Conservation (phyloP, 35 echinoderm and acorn worm genomes). For the Patiria miniata region DNA sequence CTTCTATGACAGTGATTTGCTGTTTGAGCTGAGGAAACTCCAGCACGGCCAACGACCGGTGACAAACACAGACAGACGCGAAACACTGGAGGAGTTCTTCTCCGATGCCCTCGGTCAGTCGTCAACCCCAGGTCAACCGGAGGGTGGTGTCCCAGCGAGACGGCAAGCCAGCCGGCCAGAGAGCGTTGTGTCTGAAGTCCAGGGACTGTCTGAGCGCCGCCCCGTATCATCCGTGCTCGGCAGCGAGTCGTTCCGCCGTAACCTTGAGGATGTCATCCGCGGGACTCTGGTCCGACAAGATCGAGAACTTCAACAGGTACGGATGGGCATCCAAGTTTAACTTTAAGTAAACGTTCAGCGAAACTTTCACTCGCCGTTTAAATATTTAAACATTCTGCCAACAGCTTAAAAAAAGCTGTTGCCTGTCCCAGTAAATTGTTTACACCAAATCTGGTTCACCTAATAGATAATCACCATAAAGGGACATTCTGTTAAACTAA, state of each 20-base stretch:
- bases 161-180: neutral
- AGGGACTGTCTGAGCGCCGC: conserved; percentile 52
- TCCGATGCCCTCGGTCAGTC: neutral
- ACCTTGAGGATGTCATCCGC: conserved; percentile 74
- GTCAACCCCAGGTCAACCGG: neutral
- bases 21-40: conserved; percentile 48
- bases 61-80: conserved; percentile 39
- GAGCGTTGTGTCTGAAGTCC: conserved; percentile 35
- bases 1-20: conserved; percentile 39
- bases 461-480: too few species aligned
- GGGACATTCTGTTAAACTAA: too few species aligned
- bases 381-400: too few species aligned
- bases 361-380: too few species aligned
- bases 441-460: too few species aligned
- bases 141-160: conserved; percentile 10
- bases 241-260: conserved; percentile 49
- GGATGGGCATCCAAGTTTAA: too few species aligned
- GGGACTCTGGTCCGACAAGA: conserved; percentile 72
- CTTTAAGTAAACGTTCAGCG: too few species aligned
- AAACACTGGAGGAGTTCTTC: conserved; percentile 45
- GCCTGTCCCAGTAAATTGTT: too few species aligned
- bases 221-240: conserved; percentile 63
- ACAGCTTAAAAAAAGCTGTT: too few species aligned
- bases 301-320: conserved; percentile 68
- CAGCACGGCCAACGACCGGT: conserved; percentile 57